Percentiles rank a stretch among this genome's conserved stretches.
Evolutionary conservation across 2,888 invertebrate genomes (phyloP).

Genomic region (Beris morrisii): DNA sequence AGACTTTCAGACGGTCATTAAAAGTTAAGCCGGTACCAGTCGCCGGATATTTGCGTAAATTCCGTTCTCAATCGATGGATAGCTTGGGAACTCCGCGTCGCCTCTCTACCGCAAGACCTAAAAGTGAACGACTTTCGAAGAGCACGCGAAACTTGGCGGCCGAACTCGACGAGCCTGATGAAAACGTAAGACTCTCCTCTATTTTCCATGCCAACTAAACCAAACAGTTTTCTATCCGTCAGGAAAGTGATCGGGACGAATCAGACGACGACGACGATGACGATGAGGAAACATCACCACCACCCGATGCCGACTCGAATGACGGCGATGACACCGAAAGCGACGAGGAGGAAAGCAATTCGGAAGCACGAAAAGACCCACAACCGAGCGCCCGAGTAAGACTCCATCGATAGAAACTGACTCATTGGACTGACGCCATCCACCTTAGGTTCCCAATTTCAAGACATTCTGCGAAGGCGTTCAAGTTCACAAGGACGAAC

Average conservation of each 20-base stretch:
- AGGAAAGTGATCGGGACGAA: neutral
- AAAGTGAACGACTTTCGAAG: constrained; percentile 44
- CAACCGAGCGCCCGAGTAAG: neutral
- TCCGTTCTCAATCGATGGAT: constrained; percentile 57
- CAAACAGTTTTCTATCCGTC: too few species aligned
- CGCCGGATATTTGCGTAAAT: constrained; percentile 54
- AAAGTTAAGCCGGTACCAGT: constrained; percentile 60
- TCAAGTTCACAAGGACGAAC: neutral
- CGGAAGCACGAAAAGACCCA: neutral
- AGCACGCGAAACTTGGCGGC: constrained; percentile 49
- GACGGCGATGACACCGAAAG: constrained; percentile 1
- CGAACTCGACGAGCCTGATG: constrained; percentile 42
- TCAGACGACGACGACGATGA: constrained; percentile 13
- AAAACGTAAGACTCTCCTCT: neutral
- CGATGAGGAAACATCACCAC: neutral
- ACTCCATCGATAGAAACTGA: too few species aligned
- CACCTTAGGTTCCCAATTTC: constrained; percentile 16
- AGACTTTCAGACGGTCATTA: constrained; percentile 69
- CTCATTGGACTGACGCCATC: neutral
- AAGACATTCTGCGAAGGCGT: constrained; percentile 33
- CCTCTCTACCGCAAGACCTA: constrained; percentile 38
- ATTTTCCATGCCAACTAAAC: too few species aligned
- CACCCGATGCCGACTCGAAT: constrained; percentile 15
- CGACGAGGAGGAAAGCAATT: neutral
- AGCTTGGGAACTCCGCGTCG: constrained; percentile 48